Conservation (phyloP, 2,888 invertebrate genomes). For the Agrotis clavis region DNA sequence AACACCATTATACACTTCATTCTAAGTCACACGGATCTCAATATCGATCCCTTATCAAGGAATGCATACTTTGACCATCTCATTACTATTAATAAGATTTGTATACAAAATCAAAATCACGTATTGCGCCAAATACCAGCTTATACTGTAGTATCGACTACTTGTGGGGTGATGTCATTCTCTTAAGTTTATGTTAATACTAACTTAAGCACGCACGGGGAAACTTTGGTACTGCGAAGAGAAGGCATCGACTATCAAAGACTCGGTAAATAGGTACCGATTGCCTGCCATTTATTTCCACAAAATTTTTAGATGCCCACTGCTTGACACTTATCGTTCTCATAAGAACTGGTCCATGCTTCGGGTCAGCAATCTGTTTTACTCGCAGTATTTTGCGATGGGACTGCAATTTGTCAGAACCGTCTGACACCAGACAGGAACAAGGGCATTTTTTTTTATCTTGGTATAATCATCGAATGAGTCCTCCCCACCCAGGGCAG, state of each 20-base stretch:
- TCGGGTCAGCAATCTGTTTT: too few species aligned
- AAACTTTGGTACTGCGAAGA: slow-evolving; percentile 9
- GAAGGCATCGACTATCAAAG: background rate
- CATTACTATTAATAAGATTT: slow-evolving; percentile 55
- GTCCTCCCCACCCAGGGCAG: too few species aligned
- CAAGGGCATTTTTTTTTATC: too few species aligned
- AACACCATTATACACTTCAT: slow-evolving; percentile 25
- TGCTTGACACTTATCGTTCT: too few species aligned
- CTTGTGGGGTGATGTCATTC: slow-evolving; percentile 54
- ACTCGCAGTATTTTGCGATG: too few species aligned
- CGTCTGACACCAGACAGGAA: too few species aligned
- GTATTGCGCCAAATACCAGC: slow-evolving; percentile 60
- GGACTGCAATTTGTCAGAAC: too few species aligned
- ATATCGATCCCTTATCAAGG: slow-evolving; percentile 25
- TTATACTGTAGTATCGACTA: slow-evolving; percentile 31
- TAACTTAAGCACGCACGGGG: slow-evolving; percentile 3
- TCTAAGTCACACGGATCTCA: slow-evolving; percentile 45
- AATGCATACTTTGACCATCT: slow-evolving; percentile 37
- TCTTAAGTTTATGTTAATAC: slow-evolving; percentile 38
- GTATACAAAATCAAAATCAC: slow-evolving; percentile 55
- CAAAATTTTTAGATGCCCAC: too few species aligned
- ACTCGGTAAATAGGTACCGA: background rate
- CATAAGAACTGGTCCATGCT: too few species aligned
- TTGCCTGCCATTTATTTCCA: background rate
- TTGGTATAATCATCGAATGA: too few species aligned